Conservation (phyloP, 2,888 invertebrate species). For the Iphiclides podalirius region DNA sequence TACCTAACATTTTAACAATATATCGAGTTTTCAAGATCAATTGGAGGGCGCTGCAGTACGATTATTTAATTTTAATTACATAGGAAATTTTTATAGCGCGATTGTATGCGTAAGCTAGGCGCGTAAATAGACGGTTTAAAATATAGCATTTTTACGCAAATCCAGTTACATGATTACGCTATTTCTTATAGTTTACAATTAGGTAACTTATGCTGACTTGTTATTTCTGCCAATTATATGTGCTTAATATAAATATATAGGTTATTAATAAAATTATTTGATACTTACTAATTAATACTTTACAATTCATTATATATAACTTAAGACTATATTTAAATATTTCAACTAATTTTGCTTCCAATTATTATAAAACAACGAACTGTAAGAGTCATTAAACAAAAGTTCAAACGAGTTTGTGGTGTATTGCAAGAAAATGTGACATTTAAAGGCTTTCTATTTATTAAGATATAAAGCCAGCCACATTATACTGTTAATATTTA, state of each 20-base stretch:
- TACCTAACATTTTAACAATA: not conserved
- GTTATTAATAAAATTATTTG: not conserved
- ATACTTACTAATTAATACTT: not conserved
- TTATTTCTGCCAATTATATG: not conserved
- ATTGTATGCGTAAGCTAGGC: not conserved
- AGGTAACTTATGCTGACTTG: not conserved
- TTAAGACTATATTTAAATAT: not conserved
- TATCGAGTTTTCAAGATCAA: not conserved
- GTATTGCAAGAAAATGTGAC: too few relatives aligned
- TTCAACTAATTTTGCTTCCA: not conserved
- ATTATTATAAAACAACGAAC: too few relatives aligned
- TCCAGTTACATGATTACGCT: not conserved
- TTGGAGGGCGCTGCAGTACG: conserved; percentile 10
- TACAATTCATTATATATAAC: not conserved
- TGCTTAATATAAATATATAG: too few relatives aligned
- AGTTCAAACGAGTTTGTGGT: too few relatives aligned
- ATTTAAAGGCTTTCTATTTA: too few relatives aligned
- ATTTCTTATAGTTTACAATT: not conserved
- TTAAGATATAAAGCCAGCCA: not conserved
- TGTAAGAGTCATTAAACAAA: too few relatives aligned
- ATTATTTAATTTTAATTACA: not conserved
- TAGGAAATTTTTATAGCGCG: not conserved
- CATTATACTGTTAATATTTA: not conserved
- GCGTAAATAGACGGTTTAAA: not conserved
- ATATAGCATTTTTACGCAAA: not conserved